Percentiles rank a stretch among this genome's conserved stretches.
phyloP scores from a whole-genome alignment of 2,888 invertebrate species.

The Aphodius granarius region DNA sequence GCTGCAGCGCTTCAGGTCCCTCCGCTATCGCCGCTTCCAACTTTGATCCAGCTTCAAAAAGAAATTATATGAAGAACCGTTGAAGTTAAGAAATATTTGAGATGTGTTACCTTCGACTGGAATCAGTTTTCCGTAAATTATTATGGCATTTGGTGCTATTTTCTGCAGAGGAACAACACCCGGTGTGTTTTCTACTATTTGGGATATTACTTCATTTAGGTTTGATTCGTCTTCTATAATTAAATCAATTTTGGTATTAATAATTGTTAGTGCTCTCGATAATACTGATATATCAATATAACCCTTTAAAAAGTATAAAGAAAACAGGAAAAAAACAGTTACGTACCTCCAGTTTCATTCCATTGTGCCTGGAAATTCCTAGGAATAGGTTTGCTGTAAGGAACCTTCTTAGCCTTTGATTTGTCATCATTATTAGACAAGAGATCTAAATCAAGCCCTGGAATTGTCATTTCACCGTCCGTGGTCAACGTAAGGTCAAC shows the following conservation, averaged over 20 bases:
- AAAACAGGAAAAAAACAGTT: constrained; percentile 14
- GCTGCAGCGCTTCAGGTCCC: constrained; percentile 76
- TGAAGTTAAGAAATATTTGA: not conserved
- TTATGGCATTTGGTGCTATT: constrained; percentile 77
- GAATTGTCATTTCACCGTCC: constrained; percentile 79
- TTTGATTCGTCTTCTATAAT: constrained; percentile 53
- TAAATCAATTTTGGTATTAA: not conserved
- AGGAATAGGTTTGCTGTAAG: constrained; percentile 95
- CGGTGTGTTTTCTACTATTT: constrained; percentile 76
- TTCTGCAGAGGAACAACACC: constrained; percentile 78
- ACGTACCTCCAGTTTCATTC: constrained; percentile 71
- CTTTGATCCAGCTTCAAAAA: constrained; percentile 67
- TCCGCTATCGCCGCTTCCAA: constrained; percentile 76
- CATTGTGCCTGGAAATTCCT: constrained; percentile 97
- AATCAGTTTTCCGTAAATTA: constrained; percentile 81
- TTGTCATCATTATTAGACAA: constrained; percentile 66
- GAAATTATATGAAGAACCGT: not conserved
- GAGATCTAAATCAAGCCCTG: constrained; percentile 82
- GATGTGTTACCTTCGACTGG: constrained; percentile 67
- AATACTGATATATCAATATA: not conserved
- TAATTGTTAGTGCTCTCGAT: not conserved
- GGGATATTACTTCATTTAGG: constrained; percentile 68
- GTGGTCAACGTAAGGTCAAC: constrained; percentile 80
- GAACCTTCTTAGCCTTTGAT: constrained; percentile 79
- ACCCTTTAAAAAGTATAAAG: not conserved